Percentiles rank a stretch among this genome's conserved stretches.
These are phyloP conservation scores for Tinea trinotella DNA, from an alignment of 2,888 invertebrate species.

Conservation along the genomic window DNA sequence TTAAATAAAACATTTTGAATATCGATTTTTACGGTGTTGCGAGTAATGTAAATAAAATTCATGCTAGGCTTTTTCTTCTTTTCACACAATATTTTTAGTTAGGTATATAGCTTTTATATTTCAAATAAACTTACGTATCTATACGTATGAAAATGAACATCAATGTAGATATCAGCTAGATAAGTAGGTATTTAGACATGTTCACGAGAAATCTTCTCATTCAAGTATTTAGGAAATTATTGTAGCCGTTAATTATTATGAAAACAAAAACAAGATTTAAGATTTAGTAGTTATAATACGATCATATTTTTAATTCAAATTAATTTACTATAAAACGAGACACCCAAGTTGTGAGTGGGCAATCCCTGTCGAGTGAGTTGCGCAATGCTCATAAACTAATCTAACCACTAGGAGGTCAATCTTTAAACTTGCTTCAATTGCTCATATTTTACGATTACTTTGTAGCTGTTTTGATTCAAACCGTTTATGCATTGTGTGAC, in stretches of 20 bases:
- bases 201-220: too few species aligned
- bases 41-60: constrained; percentile 19
- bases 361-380: constrained; percentile 38
- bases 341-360: constrained; percentile 53
- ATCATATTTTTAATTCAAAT: not conserved
- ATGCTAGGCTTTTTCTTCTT: too few species aligned
- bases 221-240: not conserved
- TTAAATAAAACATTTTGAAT: constrained; percentile 53
- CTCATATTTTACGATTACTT: constrained; percentile 62
- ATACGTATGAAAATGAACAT: too few species aligned
- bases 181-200: too few species aligned
- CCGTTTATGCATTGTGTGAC: too few species aligned
- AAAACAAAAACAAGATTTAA: not conserved
- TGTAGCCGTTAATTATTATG: not conserved
- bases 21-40: constrained; percentile 14
- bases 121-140: too few species aligned
- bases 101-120: too few species aligned
- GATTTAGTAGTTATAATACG: too few species aligned
- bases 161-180: too few species aligned
- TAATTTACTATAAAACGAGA: constrained; percentile 29
- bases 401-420: constrained; percentile 40
- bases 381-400: constrained; percentile 31
- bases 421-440: constrained; percentile 42
- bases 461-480: constrained; percentile 28
- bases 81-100: too few species aligned